Base-by-base conservation (phyloP, 2,113 vertebrate species). In the Okapia johnstoni region DNA sequence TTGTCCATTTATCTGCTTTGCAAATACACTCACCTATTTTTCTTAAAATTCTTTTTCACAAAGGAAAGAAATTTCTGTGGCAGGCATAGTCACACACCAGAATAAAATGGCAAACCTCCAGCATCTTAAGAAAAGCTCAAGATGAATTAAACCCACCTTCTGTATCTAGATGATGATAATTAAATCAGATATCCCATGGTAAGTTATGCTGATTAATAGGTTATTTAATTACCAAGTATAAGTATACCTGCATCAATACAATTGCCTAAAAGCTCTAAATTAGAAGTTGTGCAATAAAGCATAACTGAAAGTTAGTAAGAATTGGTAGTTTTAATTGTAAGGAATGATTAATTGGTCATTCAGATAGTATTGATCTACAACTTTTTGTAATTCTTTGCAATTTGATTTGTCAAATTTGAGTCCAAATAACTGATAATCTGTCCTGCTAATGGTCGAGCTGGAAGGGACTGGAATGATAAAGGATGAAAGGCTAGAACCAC, bases 341-440 rank as follows among this genome's bases (percentile, higher is more conserved):
- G 54, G 96, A 97, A 97, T 98, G 98, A 98, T 98, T 98, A 95
- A 97, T 98, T 98, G 97, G 97, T 96, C 70, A 81, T 97, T 98
- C 83, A 87, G 95, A 97, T 97, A 57, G 84, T 98, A 98, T 99
- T 98, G 99, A 99, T 98, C 97, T 98, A 98, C 97, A 98, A 97
- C 96, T 98, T 98, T 40, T 97, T 98, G 98, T 98, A 95, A 98
- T 98, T 98, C 97, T 58, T 92, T 91, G 97, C 95, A 95, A 96
- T 85, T 98, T 97, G 96, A 97, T 98, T 93, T 99, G 98, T 98
- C 96, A 98, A 15, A 96, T 97, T 96, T 89, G 85, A 98, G 93
- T 88, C 85, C 90, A 76, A 83, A 81, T 92, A 98, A 98, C 93
- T 96, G 98, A 98, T 97, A 98, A 98, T 98, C 96, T 97, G 81